These are phyloP conservation scores for Lipotes vexillifer DNA, from an alignment of 2,113 vertebrate species.

Conservation along the genomic window DNA sequence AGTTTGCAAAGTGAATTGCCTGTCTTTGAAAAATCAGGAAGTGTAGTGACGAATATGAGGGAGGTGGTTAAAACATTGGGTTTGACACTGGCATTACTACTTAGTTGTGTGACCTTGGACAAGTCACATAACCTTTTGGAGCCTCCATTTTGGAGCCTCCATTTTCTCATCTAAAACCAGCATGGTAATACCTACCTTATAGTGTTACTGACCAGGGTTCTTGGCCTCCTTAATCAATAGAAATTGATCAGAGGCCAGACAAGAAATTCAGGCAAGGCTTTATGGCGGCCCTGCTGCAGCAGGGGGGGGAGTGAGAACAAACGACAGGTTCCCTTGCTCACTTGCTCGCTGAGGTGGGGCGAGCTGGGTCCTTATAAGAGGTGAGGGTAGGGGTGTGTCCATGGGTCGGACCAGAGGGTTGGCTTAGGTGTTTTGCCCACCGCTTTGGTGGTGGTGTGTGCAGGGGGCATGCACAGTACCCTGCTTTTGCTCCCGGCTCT, in stretches of 20 bases:
- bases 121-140: not conserved
- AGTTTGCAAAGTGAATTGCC: not conserved
- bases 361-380: not conserved
- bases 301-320: not conserved
- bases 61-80: not conserved
- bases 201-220: not conserved
- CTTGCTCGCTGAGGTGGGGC: not conserved
- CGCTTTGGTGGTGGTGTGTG: not conserved
- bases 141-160: not conserved
- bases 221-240: not conserved
- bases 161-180: not conserved
- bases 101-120: not conserved
- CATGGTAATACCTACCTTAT: not conserved
- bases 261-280: not conserved
- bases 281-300: not conserved
- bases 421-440: not conserved
- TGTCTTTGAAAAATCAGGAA: not conserved
- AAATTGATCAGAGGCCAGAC: not conserved
- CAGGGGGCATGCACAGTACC: not conserved
- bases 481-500: not conserved
- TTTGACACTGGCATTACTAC: not conserved
- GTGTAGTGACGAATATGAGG: rapidly evolving
- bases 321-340: rapidly evolving
- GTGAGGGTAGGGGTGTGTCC: not conserved
- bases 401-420: not conserved